phyloP scores from a whole-genome alignment of 92 coral and sea anemone genomes.

The Actinostola sp. region DNA sequence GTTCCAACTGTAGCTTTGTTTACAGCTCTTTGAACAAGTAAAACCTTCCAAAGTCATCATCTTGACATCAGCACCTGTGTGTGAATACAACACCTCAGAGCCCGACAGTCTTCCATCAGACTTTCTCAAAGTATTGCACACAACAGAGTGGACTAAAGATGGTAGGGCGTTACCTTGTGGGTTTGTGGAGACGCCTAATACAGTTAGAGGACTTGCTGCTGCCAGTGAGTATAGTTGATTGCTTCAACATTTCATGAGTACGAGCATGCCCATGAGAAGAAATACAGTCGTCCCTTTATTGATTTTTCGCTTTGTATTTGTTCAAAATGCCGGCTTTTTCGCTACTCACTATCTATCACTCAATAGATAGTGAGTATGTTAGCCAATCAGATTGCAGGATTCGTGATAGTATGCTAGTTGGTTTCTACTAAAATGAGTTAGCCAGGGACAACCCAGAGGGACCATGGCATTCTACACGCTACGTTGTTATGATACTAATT shows the following conservation, averaged over 20 bases:
- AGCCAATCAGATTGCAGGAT: too few species aligned
- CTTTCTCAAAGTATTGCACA: slow-evolving; percentile 75
- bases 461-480: too few species aligned
- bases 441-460: too few species aligned
- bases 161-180: slow-evolving; percentile 48
- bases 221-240: slow-evolving; percentile 53
- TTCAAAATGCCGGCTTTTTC: too few species aligned
- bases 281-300: background rate
- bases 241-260: background rate
- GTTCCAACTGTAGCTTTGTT: background rate
- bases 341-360: too few species aligned
- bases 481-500: too few species aligned
- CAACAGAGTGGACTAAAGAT: slow-evolving; percentile 70
- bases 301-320: too few species aligned
- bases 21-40: slow-evolving; percentile 71
- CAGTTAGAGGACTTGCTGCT: slow-evolving; percentile 79
- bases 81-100: slow-evolving; percentile 64
- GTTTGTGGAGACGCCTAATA: slow-evolving; percentile 84
- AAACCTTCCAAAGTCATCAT: slow-evolving; percentile 77
- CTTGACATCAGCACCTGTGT: slow-evolving; percentile 79
- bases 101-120: slow-evolving; percentile 69
- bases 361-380: too few species aligned
- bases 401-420: too few species aligned
- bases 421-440: too few species aligned
- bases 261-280: too few species aligned